phyloP scores from a whole-genome alignment of 2,888 invertebrate species.

The Agriopis aurantiaria region DNA sequence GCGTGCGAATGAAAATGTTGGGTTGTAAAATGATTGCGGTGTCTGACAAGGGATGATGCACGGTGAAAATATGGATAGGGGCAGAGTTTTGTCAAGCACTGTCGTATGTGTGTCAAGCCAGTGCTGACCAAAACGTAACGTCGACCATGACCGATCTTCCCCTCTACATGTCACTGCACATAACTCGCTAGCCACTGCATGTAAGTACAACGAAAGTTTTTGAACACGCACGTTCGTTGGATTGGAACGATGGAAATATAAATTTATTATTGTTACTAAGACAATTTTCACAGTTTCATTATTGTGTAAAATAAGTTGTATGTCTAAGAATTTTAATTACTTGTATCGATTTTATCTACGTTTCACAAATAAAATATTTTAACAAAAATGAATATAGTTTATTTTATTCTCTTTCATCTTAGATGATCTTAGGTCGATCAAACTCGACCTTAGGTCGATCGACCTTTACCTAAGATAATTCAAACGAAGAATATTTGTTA shows the following conservation, averaged over 20 bases:
- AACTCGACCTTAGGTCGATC: no score
- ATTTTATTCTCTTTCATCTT: constrained; percentile 46
- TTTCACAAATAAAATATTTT: constrained; percentile 86
- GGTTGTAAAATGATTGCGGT: constrained; percentile 51
- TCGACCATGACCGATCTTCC: constrained; percentile 24
- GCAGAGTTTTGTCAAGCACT: constrained; percentile 26
- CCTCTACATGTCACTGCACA: constrained; percentile 13
- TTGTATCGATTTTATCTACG: constrained; percentile 87
- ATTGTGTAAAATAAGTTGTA: constrained; percentile 82
- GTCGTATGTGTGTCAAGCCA: constrained; percentile 25
- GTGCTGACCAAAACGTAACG: constrained; percentile 26
- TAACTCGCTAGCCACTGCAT: constrained; percentile 29
- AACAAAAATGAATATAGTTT: constrained; percentile 70
- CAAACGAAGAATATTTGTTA: no score
- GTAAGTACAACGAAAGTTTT: constrained; percentile 64
- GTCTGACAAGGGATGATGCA: constrained; percentile 15
- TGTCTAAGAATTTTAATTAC: constrained; percentile 85
- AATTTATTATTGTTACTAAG: constrained; percentile 73
- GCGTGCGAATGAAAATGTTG: constrained; percentile 76
- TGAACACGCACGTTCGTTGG: constrained; percentile 70
- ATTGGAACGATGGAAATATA: constrained; percentile 63
- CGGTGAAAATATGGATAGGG: constrained; percentile 7
- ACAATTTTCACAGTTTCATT: constrained; percentile 83
- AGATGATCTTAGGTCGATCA: no score
- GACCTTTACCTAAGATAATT: no score